These are phyloP conservation scores for Zaprionus ornatus DNA, from an alignment of 1,140 invertebrate genomes.

Conservation along the genomic window DNA sequence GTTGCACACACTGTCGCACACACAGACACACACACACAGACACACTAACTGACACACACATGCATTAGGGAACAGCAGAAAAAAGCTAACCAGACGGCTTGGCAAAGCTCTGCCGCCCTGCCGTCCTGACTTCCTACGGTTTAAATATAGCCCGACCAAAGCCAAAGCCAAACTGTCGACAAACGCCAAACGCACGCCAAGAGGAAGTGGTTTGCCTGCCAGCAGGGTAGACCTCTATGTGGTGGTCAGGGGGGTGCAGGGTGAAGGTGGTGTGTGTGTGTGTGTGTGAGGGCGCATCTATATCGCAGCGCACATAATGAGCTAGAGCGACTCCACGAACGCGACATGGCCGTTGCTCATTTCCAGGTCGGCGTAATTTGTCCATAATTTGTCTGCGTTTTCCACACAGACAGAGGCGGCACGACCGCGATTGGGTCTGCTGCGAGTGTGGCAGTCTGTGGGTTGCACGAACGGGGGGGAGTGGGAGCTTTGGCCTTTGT, in stretches of 20 bases:
- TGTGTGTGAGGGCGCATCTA: slow-evolving; percentile 39
- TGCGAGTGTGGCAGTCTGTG: not conserved
- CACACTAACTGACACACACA: slow-evolving; percentile 11
- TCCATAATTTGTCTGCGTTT: slow-evolving; percentile 80
- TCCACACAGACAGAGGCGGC: slow-evolving; percentile 27
- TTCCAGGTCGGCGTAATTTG: slow-evolving; percentile 80
- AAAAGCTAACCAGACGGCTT: slow-evolving; percentile 59
- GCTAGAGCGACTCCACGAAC: slow-evolving; percentile 43
- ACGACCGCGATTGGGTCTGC: not conserved
- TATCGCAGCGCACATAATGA: slow-evolving; percentile 68
- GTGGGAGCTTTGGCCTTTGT: slow-evolving; percentile 16
- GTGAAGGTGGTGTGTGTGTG: slow-evolving; percentile 3
- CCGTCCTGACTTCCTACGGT: slow-evolving; percentile 66
- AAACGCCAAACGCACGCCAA: slow-evolving; percentile 59
- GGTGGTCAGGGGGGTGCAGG: not conserved
- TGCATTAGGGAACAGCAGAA: slow-evolving; percentile 27
- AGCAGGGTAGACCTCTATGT: not conserved
- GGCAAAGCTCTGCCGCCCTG: slow-evolving; percentile 56
- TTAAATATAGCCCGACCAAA: slow-evolving; percentile 73
- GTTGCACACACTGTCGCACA: slow-evolving; percentile 34
- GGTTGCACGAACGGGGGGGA: not conserved
- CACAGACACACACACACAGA: slow-evolving; percentile 6
- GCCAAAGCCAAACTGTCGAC: slow-evolving; percentile 71
- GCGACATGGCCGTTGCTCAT: slow-evolving; percentile 69
- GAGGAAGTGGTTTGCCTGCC: slow-evolving; percentile 2